Evolutionary conservation across 2,113 vertebrate genomes (phyloP), one percentile per base, ranked within the genome.

Genomic region (Grus americana): DNA sequence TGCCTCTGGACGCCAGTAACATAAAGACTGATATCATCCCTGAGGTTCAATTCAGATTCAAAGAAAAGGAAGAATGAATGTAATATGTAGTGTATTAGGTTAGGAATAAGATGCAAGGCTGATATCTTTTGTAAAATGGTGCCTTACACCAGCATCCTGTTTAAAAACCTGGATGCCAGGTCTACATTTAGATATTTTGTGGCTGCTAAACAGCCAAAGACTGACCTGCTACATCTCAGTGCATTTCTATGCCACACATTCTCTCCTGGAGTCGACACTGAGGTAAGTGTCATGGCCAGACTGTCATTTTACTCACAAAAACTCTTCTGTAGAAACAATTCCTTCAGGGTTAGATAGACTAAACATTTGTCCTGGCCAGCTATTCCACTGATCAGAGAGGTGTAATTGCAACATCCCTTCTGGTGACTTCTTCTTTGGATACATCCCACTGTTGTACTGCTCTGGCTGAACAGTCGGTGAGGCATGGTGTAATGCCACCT

Each of bases 391-490:
- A 4, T 23, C 6, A 24, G 59, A 52, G 30, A 58, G 20, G 3
- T 40, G 5, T 13, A 79, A 68, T 15, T 10, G 12, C 4, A 50
- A 10, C 42, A 68, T 16, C 7, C 7, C 30, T 81, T 38, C 29
- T 72, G 36, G 17, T 52, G 34, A 59, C 12, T 5, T 59, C 8
- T 55, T 84, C 19, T 11, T 42, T 57, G 15, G 44, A 15, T 22
- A 13, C 12, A 47, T 34, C 3, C 12, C 0, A 1, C 38, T 18
- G 4, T 42, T 1, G 0, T 21, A 12, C 2, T 3, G 5, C 27
- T 65, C 42, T 57, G 26, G 4, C 38, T 72, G 57, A 66, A 23
- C 15, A 34, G 26, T 10, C 10, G 1, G 15, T 10, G 46, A 50
- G 85, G 11, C 29, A 17, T 8, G 12, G 4, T 20, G n/a, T 30